These are phyloP conservation scores for Elephas maximus DNA, from an alignment of 2,113 vertebrate species.

Conservation along the genomic window DNA sequence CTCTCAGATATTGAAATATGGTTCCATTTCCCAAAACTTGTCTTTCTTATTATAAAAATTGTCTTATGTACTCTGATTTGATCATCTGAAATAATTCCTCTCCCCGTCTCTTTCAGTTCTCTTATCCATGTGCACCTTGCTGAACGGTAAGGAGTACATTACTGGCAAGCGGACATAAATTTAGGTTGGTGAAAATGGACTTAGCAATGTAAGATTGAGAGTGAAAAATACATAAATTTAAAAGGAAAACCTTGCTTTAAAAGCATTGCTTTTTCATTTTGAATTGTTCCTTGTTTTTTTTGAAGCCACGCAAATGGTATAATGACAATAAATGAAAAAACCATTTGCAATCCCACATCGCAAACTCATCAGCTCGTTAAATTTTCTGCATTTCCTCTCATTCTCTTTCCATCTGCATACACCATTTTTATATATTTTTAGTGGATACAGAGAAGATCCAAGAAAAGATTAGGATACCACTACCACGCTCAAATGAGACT, in stretches of 20 bases:
- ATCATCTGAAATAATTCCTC: background rate
- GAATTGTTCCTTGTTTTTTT: background rate
- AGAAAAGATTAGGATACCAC: background rate
- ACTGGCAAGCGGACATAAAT: background rate
- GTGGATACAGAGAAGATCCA: background rate
- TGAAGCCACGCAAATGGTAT: background rate
- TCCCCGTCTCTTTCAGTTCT: background rate
- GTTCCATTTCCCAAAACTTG: background rate
- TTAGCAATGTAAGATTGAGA: background rate
- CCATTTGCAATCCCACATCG: background rate
- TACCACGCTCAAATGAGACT: constrained; percentile 15
- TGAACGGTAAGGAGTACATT: background rate
- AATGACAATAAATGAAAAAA: background rate
- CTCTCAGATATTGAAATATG: background rate
- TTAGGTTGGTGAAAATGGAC: background rate
- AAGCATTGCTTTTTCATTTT: background rate
- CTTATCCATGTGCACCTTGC: constrained; percentile 1
- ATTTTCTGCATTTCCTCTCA: background rate
- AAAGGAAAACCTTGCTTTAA: constrained; percentile 31
- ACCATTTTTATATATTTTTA: background rate
- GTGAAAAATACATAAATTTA: background rate
- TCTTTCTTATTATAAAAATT: constrained; percentile 55
- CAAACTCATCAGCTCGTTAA: background rate
- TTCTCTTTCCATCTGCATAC: background rate
- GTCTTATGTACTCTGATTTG: background rate